Evolutionary conservation across 2,888 invertebrate species (phyloP).

Genomic region (Chrysolina americana): DNA sequence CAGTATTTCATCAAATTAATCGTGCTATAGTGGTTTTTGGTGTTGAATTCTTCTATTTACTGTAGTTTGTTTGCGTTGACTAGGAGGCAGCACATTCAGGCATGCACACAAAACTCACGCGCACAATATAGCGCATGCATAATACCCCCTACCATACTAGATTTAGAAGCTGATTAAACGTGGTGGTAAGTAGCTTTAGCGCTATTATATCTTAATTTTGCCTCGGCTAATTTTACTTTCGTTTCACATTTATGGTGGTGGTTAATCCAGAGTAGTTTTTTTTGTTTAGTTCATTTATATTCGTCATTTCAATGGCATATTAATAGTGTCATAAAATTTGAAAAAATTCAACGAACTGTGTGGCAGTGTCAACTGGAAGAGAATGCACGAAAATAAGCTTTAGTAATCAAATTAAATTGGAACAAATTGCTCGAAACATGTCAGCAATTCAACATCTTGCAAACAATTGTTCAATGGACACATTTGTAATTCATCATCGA

Average conservation of each 20-base stretch:
- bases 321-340: background rate
- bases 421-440: too few species aligned
- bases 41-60: conserved; percentile 63
- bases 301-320: background rate
- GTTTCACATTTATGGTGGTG: conserved; percentile 55
- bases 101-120: conserved; percentile 67
- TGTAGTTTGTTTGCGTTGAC: conserved; percentile 69
- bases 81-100: conserved; percentile 69
- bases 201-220: conserved; percentile 65
- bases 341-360: background rate
- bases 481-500: too few species aligned
- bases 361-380: background rate
- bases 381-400: background rate
- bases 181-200: conserved; percentile 69
- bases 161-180: conserved; percentile 67
- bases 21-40: conserved; percentile 60
- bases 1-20: conserved; percentile 29
- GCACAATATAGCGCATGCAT: conserved; percentile 69
- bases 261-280: conserved; percentile 34
- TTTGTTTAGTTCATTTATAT: background rate
- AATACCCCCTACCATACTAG: conserved; percentile 68
- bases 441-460: too few species aligned
- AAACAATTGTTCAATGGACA: too few species aligned
- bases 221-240: conserved; percentile 51
- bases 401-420: too few species aligned